These are phyloP conservation scores for Mesoclemmys tuberculata DNA, from an alignment of 2,113 vertebrate species.

Conservation along the genomic window DNA sequence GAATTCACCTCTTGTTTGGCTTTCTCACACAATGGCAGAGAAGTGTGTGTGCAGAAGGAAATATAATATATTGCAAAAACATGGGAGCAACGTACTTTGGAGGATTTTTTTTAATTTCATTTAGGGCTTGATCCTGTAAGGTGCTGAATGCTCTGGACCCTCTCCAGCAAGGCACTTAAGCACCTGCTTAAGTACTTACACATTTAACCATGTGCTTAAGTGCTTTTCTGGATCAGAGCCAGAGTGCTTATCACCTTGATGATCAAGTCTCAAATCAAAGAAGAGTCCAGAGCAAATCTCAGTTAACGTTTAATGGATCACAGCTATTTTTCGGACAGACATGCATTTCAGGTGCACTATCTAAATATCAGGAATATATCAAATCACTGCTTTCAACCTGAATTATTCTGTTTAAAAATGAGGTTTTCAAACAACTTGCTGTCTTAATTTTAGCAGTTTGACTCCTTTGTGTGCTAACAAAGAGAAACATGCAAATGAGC, in stretches of 20 bases:
- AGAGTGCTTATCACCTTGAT: neutral
- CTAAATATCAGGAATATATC: constrained; percentile 18
- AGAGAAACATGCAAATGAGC: constrained; percentile 76
- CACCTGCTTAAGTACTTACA: neutral
- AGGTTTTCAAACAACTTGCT: constrained; percentile 78
- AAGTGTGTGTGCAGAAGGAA: neutral
- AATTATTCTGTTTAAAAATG: constrained; percentile 73
- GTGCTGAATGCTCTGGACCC: neutral
- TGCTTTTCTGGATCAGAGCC: neutral
- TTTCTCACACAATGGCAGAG: neutral
- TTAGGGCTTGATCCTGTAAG: neutral
- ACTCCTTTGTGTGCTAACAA: constrained; percentile 75
- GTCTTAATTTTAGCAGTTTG: constrained; percentile 76
- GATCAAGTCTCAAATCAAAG: neutral
- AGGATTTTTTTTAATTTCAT: neutral
- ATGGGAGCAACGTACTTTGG: neutral
- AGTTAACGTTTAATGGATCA: neutral
- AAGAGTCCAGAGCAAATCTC: neutral
- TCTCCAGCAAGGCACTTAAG: neutral
- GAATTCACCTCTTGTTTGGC: neutral
- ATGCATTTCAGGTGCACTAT: neutral
- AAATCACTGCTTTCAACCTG: constrained; percentile 61
- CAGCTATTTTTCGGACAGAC: neutral
- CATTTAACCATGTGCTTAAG: neutral
- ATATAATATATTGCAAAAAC: neutral